These are phyloP conservation scores for Periophthalmus magnuspinnatus DNA, from an alignment of 2,797 vertebrate genomes.

Conservation along the genomic window DNA sequence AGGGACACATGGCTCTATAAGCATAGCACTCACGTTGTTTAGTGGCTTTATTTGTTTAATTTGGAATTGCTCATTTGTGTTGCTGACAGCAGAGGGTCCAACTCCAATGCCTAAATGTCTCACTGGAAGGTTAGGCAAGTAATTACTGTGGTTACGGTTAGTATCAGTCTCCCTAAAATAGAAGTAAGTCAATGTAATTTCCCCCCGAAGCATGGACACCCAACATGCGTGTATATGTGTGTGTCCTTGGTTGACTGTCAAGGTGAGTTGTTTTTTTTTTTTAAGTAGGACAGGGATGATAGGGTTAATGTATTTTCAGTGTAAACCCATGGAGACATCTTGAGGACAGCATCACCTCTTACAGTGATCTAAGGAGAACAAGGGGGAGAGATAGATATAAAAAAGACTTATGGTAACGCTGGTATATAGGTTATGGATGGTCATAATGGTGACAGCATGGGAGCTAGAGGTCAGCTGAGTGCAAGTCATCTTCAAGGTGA, in stretches of 20 bases:
- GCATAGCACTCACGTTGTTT: no score
- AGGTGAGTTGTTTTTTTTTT: constrained; percentile 42
- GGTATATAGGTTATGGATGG: constrained; percentile 17
- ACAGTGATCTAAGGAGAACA: constrained; percentile 11
- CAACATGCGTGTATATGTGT: not conserved
- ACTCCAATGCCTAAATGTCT: no score
- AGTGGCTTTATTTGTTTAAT: no score
- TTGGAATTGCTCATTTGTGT: no score
- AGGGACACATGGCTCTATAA: no score
- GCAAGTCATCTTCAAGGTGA: constrained; percentile 46
- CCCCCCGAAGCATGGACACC: no score
- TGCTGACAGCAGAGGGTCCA: no score
- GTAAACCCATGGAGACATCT: constrained; percentile 61
- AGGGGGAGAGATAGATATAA: constrained; percentile 9
- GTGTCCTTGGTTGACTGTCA: constrained; percentile 62
- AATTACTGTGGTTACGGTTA: no score
- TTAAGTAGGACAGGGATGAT: constrained; percentile 62
- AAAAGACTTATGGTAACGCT: constrained; percentile 24
- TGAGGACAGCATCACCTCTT: constrained; percentile 52
- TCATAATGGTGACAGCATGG: constrained; percentile 20
- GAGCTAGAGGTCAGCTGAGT: constrained; percentile 11
- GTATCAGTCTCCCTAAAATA: no score
- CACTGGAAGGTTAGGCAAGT: no score
- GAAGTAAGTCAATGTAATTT: no score
- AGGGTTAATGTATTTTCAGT: constrained; percentile 66